phyloP scores from a whole-genome alignment of 2,797 vertebrate genomes.

The Spea hammondii region DNA sequence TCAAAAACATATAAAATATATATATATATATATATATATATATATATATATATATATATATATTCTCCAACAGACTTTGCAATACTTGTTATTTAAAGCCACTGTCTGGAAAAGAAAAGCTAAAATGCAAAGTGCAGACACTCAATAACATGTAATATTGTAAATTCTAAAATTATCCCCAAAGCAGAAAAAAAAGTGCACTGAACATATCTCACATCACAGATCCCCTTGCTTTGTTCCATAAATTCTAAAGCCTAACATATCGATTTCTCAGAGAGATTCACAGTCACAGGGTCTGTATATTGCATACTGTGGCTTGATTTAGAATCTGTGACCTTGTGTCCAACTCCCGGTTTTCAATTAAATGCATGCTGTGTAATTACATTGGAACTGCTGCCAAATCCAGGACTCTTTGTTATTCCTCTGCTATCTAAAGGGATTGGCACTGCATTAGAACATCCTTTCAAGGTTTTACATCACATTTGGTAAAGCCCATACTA shows the following conservation, averaged over 20 bases:
- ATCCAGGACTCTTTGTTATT: slow-evolving; percentile 11
- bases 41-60: too few species aligned
- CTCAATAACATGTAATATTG: too few species aligned
- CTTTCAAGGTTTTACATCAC: background rate
- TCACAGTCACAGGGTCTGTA: slow-evolving; percentile 63
- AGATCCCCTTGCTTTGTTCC: too few species aligned
- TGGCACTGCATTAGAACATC: background rate
- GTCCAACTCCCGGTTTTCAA: slow-evolving; percentile 52
- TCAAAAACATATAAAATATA: too few species aligned
- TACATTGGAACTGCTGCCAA: slow-evolving; percentile 30
- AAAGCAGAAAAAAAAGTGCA: too few species aligned
- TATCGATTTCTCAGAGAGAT: slow-evolving; percentile 60
- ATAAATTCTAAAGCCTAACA: slow-evolving; percentile 39
- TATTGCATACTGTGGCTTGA: slow-evolving; percentile 58
- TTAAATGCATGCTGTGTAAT: slow-evolving; percentile 42
- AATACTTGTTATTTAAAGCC: too few species aligned
- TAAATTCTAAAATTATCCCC: too few species aligned
- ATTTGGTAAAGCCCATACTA: background rate
- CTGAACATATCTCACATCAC: too few species aligned
- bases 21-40: too few species aligned
- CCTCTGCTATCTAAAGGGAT: slow-evolving; percentile 1
- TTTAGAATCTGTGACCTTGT: slow-evolving; percentile 60
- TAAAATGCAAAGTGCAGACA: too few species aligned
- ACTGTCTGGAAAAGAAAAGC: too few species aligned
- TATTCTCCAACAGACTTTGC: too few species aligned